A percentile compares a stretch with the other conserved stretches of the same genome.
These are phyloP conservation scores for Malurus cyaneus DNA, from an alignment of 2,113 vertebrate species.

Conservation along the genomic window DNA sequence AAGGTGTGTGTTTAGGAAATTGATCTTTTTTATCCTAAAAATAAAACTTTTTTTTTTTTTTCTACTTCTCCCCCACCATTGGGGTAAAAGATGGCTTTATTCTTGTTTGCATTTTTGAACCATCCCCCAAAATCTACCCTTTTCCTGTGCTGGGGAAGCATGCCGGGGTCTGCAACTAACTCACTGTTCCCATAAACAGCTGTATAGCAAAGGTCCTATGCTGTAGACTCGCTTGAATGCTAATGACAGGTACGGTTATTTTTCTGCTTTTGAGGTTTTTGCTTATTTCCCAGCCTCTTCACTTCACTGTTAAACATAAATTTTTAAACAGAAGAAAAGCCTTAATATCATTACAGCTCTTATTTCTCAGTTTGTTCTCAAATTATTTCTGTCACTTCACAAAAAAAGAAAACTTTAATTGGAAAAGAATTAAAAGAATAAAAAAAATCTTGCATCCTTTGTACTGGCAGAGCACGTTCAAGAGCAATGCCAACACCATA, in stretches of 20 bases:
- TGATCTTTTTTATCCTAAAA: background rate
- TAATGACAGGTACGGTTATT: background rate
- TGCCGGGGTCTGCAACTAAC: background rate
- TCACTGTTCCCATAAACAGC: background rate
- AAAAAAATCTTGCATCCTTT: background rate
- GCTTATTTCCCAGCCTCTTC: background rate
- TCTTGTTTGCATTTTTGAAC: rapidly evolving
- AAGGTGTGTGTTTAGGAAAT: background rate
- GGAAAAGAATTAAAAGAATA: background rate
- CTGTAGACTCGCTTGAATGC: background rate
- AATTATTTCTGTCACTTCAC: background rate
- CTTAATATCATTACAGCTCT: background rate
- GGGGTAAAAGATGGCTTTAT: background rate
- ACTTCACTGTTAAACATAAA: background rate
- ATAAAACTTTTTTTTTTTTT: background rate
- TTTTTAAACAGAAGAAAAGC: constrained; percentile 7
- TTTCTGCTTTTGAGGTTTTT: constrained; percentile 5
- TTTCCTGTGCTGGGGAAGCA: background rate
- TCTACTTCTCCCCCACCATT: background rate
- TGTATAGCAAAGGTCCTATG: background rate
- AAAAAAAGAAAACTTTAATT: background rate
- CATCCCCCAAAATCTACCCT: background rate
- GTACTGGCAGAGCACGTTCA: background rate
- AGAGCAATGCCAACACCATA: background rate
- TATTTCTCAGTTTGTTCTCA: constrained; percentile 13